A percentile compares a stretch with the other conserved stretches of the same genome.
Evolutionary conservation across 2,797 vertebrate genomes (phyloP).

Genomic region (Pseudochaenichthys georgianus): DNA sequence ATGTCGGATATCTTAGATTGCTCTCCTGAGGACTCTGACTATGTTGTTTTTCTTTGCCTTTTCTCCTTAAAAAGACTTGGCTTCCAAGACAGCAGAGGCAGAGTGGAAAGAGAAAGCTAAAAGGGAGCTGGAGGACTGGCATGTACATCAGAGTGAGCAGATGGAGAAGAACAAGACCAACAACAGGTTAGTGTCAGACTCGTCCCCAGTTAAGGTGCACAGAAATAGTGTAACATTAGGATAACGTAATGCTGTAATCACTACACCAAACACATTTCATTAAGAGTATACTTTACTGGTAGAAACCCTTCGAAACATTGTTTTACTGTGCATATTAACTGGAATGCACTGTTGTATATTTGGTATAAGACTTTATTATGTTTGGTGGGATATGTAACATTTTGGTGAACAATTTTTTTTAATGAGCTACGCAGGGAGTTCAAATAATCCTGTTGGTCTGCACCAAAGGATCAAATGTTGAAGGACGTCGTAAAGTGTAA

Average conservation of each 20-base stretch:
- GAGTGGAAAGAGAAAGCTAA: conserved; percentile 97
- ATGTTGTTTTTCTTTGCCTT: background rate
- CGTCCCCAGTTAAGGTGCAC: conserved; percentile 18
- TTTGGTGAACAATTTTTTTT: background rate
- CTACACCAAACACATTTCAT: background rate
- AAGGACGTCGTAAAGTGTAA: background rate
- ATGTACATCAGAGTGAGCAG: conserved; percentile 95
- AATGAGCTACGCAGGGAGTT: background rate
- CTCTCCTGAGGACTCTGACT: background rate
- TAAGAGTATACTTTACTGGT: background rate
- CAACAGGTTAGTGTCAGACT: conserved; percentile 88
- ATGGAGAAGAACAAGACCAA: conserved; percentile 98
- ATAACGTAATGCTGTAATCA: conserved; percentile 1
- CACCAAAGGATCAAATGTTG: conserved; percentile 8
- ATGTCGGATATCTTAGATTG: fast-evolving
- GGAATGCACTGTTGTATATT: background rate
- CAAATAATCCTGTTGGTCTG: conserved; percentile 9
- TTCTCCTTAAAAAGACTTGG: conserved; percentile 85
- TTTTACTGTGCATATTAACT: background rate
- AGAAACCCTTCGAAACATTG: background rate
- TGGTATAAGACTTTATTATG: background rate
- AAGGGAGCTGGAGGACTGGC: conserved; percentile 98
- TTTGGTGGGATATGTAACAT: background rate
- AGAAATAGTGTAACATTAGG: conserved; percentile 3
- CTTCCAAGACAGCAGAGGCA: conserved; percentile 93